These are phyloP conservation scores for Trididemnum miniatum DNA, from an alignment of 23 tunicate species.

Conservation along the genomic window DNA sequence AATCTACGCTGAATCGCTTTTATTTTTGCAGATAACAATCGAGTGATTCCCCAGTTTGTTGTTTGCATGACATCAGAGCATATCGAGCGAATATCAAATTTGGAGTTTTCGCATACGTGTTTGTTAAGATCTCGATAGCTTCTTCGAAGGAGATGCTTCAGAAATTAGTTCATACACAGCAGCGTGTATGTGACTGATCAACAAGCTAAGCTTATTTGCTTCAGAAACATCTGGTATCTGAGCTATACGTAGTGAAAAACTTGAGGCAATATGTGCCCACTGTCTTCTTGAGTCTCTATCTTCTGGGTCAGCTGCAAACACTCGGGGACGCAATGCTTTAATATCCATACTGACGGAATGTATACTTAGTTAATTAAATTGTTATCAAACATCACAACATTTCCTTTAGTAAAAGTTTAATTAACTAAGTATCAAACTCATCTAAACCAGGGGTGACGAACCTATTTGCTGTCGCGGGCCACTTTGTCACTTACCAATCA, in stretches of 20 bases:
- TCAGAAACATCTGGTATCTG: neutral
- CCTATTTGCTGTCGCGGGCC: no score
- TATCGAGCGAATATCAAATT: constrained; percentile 8
- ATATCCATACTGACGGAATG: no score
- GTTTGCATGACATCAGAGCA: neutral
- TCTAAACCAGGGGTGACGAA: no score
- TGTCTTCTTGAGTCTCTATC: no score
- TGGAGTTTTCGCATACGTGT: constrained; percentile 2
- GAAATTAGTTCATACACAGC: neutral
- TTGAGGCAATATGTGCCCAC: no score
- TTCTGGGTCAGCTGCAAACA: no score
- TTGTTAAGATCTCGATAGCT: neutral
- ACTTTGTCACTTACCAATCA: no score
- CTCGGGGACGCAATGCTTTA: no score
- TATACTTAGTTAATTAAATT: no score
- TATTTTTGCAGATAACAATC: neutral
- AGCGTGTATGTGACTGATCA: neutral
- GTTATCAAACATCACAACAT: no score
- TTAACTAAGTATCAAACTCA: no score
- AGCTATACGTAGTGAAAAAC: constrained; percentile 5
- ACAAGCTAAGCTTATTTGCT: neutral
- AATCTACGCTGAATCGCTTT: constrained; percentile 7
- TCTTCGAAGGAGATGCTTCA: neutral
- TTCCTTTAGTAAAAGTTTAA: no score
- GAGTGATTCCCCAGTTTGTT: neutral